Evolutionary conservation across 1,140 invertebrate genomes (phyloP), one percentile per base, ranked within the genome.

Genomic region (Hyposmocoma kahamanoa): DNA sequence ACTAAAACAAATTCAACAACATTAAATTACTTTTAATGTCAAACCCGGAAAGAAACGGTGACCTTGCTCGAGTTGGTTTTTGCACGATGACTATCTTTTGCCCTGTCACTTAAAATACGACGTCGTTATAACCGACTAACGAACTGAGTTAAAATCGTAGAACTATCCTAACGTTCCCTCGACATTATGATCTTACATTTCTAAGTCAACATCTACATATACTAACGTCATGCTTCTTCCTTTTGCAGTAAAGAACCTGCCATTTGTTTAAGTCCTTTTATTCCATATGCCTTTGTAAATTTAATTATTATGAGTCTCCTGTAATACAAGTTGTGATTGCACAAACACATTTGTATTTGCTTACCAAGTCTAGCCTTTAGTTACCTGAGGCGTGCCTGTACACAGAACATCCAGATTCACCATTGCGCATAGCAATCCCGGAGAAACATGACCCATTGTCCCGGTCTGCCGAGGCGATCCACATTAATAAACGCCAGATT

Each of bases 371-470:
- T 2, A 2, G 28, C 2, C 56, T 59, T 71, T 62, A 66, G 68
- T 69, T 72, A 60, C 60, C 57, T 67, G 57, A 50, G 62, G 57
- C 42, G 46, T 66, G 54, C 59, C 60, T 61, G 60, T 58, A 61
- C 36, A 59, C 56, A 62, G 56, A 48, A 59, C 10, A 36, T 58
- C 39, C 28, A 44, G 52, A 18, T 19, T 47, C 51, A 56, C 55
- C 59, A 59, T 52, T 59, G 50, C 58, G 50, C 54, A 56, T 47
- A 59, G 56, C 56, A 59, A 57, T 59, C 56, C 62, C 54, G 58
- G 67, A 65, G 71, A 69, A 76, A 69, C 67, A 74, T 62, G 59
- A 62, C 47, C 66, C 63, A 74, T 76, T 79, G 71, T 76, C 67
- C 63, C 59, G 61, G 62, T 41, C 62, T 67, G 53, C 63, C 67